Base-by-base conservation (phyloP, 2,113 vertebrate species). In the Lophius piscatorius region DNA sequence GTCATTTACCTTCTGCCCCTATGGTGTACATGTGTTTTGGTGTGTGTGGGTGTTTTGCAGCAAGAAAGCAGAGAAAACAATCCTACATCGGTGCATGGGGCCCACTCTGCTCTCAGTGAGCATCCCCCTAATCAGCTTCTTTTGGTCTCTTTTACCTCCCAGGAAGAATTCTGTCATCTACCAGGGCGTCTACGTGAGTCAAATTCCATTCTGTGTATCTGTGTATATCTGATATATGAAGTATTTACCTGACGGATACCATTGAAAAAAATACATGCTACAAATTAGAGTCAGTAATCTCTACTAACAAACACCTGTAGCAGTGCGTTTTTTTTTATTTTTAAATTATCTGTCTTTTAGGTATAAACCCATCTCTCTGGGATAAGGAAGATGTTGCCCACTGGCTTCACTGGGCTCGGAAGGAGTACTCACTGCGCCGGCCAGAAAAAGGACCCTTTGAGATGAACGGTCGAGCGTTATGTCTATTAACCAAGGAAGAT, bases 401-500 rank as follows among this genome's bases (percentile, higher is more conserved):
- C 74, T 97, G 96, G 95, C 88, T 98, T 0, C 88, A 91, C n/a
- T 96, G 96, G 96, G 95, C 95, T 11, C 94, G 96, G 87, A 64
- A 70, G 28, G 95, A 98, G 70, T 97, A 92, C 76, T 93, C 92
- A 0, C 92, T 98, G 36, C 82, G 75, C 14, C 72, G 74, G 12
- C 74, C 87, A 0, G 83, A 92, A 0, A 82, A 85, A 18, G 88
- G 80, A 8, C 87, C 56, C 44, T 98, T 98, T 6, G 87, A 95
- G 74, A 95, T 97, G 96, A 97, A 97, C 0, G 94, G 96, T 39
- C 93, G 92, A 60, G 96, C 95, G 3, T 62, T 97, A 21, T 97
- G 96, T 58, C 91, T 96, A 62, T 94, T 98, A 80, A 97, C 95
- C 64, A 98, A 98, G 75, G 93, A 95, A 0, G 95, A 98, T 84